phyloP scores from a whole-genome alignment of 2,888 invertebrate genomes.

The Amiota mariae region DNA sequence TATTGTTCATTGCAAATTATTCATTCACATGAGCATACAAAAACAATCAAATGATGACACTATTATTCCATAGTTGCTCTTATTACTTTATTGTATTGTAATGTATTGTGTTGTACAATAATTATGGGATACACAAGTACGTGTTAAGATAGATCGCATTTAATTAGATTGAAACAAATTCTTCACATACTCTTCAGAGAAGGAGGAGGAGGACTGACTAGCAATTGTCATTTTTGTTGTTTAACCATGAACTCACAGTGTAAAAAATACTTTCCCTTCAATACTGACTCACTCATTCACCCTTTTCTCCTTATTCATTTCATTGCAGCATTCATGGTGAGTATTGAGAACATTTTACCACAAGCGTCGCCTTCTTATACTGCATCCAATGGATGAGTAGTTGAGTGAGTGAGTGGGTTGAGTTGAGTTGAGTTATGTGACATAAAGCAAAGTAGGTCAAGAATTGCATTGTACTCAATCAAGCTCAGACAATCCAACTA shows the following conservation, averaged over 20 bases:
- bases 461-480: not conserved
- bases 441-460: constrained; percentile 18
- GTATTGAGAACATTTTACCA: no score
- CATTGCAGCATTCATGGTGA: not conserved
- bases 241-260: no score
- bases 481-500: not conserved
- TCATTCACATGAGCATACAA: constrained; percentile 32
- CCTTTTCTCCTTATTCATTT: not conserved
- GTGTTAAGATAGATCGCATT: not conserved
- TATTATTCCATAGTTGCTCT: constrained; percentile 52
- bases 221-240: no score
- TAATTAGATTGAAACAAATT: not conserved
- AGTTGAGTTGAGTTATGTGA: not conserved
- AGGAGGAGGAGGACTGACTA: no score
- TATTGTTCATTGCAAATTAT: not conserved
- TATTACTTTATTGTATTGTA: constrained; percentile 34
- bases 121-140: constrained; percentile 59
- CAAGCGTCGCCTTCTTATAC: no score
- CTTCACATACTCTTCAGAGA: no score
- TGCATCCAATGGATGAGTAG: no score
- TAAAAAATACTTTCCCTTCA: no score
- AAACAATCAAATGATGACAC: constrained; percentile 51
- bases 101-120: constrained; percentile 38
- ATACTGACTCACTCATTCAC: no score
- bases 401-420: no score